phyloP scores from a whole-genome alignment of 2,113 vertebrate genomes.

The Tupaia chinensis region DNA sequence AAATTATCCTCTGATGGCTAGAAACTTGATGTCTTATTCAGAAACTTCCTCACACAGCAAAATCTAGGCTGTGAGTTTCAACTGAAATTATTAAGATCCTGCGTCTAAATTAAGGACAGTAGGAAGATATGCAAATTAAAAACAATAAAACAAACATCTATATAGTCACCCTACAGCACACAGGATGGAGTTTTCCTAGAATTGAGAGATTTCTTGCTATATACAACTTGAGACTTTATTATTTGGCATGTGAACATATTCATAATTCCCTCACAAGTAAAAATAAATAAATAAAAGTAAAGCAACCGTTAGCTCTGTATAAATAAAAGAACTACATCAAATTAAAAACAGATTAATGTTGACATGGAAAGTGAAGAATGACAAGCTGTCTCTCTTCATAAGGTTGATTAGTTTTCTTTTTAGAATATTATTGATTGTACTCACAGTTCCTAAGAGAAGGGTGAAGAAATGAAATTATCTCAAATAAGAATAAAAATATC shows the following conservation, averaged over 20 bases:
- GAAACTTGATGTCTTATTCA: slow-evolving; percentile 95
- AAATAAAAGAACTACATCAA: slow-evolving; percentile 77
- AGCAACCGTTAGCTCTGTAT: background rate
- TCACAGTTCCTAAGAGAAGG: slow-evolving; percentile 74
- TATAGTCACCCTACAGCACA: slow-evolving; percentile 53
- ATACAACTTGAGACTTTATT: slow-evolving; percentile 69
- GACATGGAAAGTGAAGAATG: slow-evolving; percentile 73
- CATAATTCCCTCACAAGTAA: slow-evolving; percentile 76
- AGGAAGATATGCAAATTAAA: slow-evolving; percentile 80
- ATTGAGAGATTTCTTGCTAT: slow-evolving; percentile 71
- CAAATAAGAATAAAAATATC: slow-evolving; percentile 32
- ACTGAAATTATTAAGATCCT: slow-evolving; percentile 85
- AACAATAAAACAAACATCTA: slow-evolving; percentile 83
- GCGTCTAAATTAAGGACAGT: slow-evolving; percentile 81
- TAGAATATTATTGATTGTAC: slow-evolving; percentile 64
- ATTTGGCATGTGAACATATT: slow-evolving; percentile 80
- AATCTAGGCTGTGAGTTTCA: slow-evolving; percentile 85
- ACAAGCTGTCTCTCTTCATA: slow-evolving; percentile 76
- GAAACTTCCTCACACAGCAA: slow-evolving; percentile 88
- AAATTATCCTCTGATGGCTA: slow-evolving; percentile 94
- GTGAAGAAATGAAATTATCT: slow-evolving; percentile 18
- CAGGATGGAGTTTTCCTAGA: slow-evolving; percentile 58
- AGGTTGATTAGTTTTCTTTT: slow-evolving; percentile 75
- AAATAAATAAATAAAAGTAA: slow-evolving; percentile 49
- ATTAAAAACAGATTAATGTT: slow-evolving; percentile 85